Base-by-base conservation (phyloP, 1,140 invertebrate genomes). In the Lithobius niger region DNA sequence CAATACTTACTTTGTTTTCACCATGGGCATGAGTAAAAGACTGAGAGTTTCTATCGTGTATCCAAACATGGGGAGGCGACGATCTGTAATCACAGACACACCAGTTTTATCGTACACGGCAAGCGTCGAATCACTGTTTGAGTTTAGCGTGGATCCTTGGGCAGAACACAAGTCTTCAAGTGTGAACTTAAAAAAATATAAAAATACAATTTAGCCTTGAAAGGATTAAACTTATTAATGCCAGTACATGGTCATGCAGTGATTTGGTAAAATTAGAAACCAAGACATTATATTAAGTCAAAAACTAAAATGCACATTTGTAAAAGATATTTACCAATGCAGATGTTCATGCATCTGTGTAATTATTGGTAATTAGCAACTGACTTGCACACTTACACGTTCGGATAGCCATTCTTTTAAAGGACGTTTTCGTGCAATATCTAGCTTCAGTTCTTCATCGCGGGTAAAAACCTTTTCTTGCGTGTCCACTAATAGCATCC, bases 401-500 rank as follows among this genome's bases (percentile, higher is more conserved):
- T 96, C 87, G 70, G 86, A 79, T 0, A 97, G 77, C 92, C 95
- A 97, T 52, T 84, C 73, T 2, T 82, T 83, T 66, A 97, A 88
- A 15, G 93, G 91, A 49, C 94, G 76, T 59, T 84, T 84, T 59
- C 77, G 76, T 13, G 93, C 84, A 62, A 99, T 95, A 31, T 85
- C 68, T 56, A 82, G 67, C 74, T 99, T 99, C 19, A 99, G 72
- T 63, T 93, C 87, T 53, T 97, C 86, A 70, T 99, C 96, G 67
- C 88, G 83, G 60, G 94, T 96, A 59, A 98, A 86, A 56, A 79
- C 78, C 71, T 95, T 86, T 64, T 88, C 82, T 61, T 84, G 72
- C 0, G 95, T 97, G 69, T 99, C 96, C 56, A 99, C 92, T 55
- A 99, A 73, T 65, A 99, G 76, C 94, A 99, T 98, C 60, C 94